These are phyloP conservation scores for Hirundo rustica DNA, from an alignment of 2,797 vertebrate species.

Conservation along the genomic window DNA sequence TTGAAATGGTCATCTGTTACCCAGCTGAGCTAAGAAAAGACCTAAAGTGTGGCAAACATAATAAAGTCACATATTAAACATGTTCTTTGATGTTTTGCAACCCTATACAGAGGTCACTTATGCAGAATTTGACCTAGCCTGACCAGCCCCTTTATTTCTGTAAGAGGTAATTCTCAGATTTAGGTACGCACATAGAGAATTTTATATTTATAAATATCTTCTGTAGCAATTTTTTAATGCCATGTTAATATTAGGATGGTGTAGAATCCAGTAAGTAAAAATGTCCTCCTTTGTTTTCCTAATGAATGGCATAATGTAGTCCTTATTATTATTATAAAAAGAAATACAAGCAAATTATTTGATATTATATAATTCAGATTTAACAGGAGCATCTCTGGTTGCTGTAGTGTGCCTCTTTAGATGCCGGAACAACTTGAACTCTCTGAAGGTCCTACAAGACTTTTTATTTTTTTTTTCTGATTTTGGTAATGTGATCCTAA, in stretches of 20 bases:
- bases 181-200: background rate
- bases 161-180: background rate
- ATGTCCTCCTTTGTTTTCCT: background rate
- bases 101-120: background rate
- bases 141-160: background rate
- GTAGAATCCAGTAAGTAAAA: background rate
- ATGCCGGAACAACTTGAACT: slow-evolving; percentile 71
- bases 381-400: slow-evolving; percentile 1
- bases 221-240: background rate
- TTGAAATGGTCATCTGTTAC: slow-evolving; percentile 24
- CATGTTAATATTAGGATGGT: background rate
- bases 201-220: background rate
- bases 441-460: slow-evolving; percentile 76
- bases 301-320: background rate
- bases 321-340: background rate
- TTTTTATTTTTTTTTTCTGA: slow-evolving; percentile 73
- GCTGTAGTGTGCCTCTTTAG: background rate
- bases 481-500: slow-evolving; percentile 76
- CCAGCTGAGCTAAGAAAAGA: slow-evolving; percentile 26
- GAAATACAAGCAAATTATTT: background rate
- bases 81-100: slow-evolving; percentile 27
- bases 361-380: background rate
- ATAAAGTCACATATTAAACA: background rate
- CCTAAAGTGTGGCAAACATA: background rate
- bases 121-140: background rate